Conservation (phyloP, 2,113 vertebrate genomes). For the Gopherus flavomarginatus region DNA sequence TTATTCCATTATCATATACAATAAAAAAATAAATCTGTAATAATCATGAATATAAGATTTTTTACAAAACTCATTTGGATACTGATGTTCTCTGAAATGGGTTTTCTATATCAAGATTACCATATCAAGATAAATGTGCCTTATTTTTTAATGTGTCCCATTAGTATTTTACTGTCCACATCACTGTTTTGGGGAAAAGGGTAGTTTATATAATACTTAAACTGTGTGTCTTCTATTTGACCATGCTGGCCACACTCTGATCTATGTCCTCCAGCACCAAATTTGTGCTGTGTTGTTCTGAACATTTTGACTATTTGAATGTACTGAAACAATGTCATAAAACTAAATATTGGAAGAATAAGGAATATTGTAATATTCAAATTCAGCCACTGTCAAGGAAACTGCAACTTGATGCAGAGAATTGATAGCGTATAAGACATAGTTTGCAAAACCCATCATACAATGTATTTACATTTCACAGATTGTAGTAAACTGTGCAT, state of each 20-base stretch:
- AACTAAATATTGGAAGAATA: slow-evolving; percentile 47
- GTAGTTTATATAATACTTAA: slow-evolving; percentile 75
- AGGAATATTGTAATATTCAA: slow-evolving; percentile 64
- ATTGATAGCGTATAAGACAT: slow-evolving; percentile 55
- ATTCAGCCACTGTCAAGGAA: slow-evolving; percentile 74
- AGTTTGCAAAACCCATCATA: slow-evolving; percentile 48
- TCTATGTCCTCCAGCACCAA: slow-evolving; percentile 75
- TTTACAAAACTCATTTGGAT: slow-evolving; percentile 82
- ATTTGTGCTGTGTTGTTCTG: slow-evolving; percentile 74
- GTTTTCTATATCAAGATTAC: slow-evolving; percentile 85
- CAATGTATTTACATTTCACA: slow-evolving; percentile 58
- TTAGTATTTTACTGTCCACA: slow-evolving; percentile 81
- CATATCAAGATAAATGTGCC: slow-evolving; percentile 87
- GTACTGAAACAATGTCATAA: slow-evolving; percentile 75
- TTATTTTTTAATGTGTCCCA: slow-evolving; percentile 87
- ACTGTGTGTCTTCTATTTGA: slow-evolving; percentile 73
- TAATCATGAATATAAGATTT: slow-evolving; percentile 72
- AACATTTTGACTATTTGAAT: slow-evolving; percentile 84
- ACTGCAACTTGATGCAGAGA: slow-evolving; percentile 66
- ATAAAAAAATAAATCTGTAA: slow-evolving; percentile 63
- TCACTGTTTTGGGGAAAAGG: slow-evolving; percentile 60
- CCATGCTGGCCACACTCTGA: slow-evolving; percentile 78
- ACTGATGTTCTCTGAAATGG: slow-evolving; percentile 73
- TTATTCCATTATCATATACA: slow-evolving; percentile 75
- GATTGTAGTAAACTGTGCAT: slow-evolving; percentile 51